These are phyloP conservation scores for Drosophila mauritiana DNA, from an alignment of 1,140 invertebrate species.

Conservation along the genomic window DNA sequence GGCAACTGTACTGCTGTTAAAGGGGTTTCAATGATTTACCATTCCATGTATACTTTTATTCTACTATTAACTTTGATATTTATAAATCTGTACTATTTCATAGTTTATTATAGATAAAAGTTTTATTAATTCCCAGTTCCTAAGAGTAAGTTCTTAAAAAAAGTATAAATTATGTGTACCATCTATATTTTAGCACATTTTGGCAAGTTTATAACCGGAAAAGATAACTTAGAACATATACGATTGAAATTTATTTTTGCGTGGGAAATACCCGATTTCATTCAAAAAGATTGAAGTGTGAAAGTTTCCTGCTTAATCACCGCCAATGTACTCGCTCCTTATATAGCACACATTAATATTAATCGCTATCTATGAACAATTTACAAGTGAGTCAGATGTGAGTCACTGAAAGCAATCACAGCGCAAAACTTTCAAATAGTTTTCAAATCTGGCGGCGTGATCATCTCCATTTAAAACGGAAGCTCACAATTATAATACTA, in stretches of 20 bases:
- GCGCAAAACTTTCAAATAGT: constrained; percentile 25
- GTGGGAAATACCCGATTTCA: background rate
- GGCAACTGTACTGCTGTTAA: constrained; percentile 17
- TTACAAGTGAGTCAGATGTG: constrained; percentile 15
- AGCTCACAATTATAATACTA: background rate
- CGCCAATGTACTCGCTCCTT: constrained; percentile 15
- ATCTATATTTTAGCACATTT: background rate
- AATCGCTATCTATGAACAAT: constrained; percentile 15
- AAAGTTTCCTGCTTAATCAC: constrained; percentile 26
- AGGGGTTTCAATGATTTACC: background rate
- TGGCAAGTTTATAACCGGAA: background rate
- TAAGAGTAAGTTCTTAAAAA: background rate
- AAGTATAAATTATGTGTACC: too few relatives aligned
- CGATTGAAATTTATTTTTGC: background rate
- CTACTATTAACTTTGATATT: too few relatives aligned
- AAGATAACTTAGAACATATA: background rate
- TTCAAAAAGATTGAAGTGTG: background rate
- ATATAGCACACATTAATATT: constrained; percentile 1
- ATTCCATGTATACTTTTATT: background rate
- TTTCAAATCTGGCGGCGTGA: background rate
- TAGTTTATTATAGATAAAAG: too few relatives aligned
- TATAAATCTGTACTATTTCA: too few relatives aligned
- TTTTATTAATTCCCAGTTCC: too few relatives aligned
- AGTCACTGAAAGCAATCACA: constrained; percentile 15
- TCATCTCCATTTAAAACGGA: background rate